Evolutionary conservation across 1,140 invertebrate genomes (phyloP), one percentile per base, ranked within the genome.

Genomic region (Drosophila quadrilineata): DNA sequence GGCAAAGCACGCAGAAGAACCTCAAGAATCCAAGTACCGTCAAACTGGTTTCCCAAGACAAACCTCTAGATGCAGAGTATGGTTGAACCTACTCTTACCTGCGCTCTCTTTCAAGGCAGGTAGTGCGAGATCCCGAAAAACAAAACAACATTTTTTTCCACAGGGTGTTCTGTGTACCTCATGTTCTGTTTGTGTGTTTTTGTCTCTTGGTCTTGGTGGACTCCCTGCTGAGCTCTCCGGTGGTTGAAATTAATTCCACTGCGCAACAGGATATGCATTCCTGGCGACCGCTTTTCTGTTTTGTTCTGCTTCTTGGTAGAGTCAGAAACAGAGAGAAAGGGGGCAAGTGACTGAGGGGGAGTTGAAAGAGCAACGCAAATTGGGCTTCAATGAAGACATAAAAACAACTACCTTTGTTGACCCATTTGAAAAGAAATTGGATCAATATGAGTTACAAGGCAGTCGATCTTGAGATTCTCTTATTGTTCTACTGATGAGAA

Each of bases 221-320:
- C 77, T 58, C 71, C 77, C 77, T 73, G 77, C 65, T 66, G 77
- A 29, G 59, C 21, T 22, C 54, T 24, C 43, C 50, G 71, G 71
- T 84, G 77, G 73, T 84, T 84, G 75, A 82, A 82, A 84, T 69
- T 73, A 59, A 84, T 82, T 84, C 71, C 52, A 73, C 31, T 48
- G 59, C 73, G 77, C 77, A 84, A 84, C 77, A 84, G 77, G 79
- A 85, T 85, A 77, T 74, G 65, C 75, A 71, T 52, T 79, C 50
- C 53, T 48, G n/a, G n/a, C n/a, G n/a, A n/a, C n/a, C n/a, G n/a
- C n/a, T n/a, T n/a, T n/a, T n/a, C n/a, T n/a, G n/a, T n/a, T n/a
- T 35, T 40, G 6, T 48, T 26, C 33, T 54, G 31, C 2, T 12
- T 24, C 17, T 33, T 24, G n/a, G 21, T 53, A 29, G 43, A 31